Evolutionary conservation across 2,797 vertebrate species (phyloP).

Genomic region (Melanotaenia maccullochi): DNA sequence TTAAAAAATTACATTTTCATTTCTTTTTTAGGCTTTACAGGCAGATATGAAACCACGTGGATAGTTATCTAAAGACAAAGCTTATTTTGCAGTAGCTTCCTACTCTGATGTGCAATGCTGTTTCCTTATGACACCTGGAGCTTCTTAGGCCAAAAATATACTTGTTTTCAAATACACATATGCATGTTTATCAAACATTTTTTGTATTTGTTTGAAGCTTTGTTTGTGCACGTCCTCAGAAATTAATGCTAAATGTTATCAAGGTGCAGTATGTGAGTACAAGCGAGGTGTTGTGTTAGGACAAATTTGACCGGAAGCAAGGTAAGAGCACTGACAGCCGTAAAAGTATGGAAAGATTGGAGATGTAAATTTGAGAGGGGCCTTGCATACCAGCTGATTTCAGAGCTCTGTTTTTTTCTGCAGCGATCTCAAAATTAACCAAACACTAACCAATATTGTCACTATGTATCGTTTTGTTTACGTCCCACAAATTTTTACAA

Average conservation of each 20-base stretch:
- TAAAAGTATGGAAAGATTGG: too few species aligned
- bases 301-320: too few species aligned
- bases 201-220: not conserved
- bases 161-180: not conserved
- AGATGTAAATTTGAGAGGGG: too few species aligned
- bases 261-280: not conserved
- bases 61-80: not conserved
- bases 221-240: not conserved
- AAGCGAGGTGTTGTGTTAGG: not conserved
- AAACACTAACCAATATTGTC: too few species aligned
- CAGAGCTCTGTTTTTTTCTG: too few species aligned
- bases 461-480: too few species aligned
- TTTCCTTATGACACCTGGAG: not conserved
- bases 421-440: too few species aligned
- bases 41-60: not conserved
- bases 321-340: too few species aligned
- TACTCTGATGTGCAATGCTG: too few species aligned
- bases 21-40: not conserved
- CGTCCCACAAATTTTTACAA: too few species aligned
- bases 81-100: too few species aligned
- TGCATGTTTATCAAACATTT: not conserved
- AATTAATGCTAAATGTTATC: not conserved
- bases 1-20: not conserved
- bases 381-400: too few species aligned
- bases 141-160: not conserved